A percentile compares a stretch with the other conserved stretches of the same genome.
Conservation (phyloP, 2,888 invertebrate genomes). For the Dusona sp. region DNA sequence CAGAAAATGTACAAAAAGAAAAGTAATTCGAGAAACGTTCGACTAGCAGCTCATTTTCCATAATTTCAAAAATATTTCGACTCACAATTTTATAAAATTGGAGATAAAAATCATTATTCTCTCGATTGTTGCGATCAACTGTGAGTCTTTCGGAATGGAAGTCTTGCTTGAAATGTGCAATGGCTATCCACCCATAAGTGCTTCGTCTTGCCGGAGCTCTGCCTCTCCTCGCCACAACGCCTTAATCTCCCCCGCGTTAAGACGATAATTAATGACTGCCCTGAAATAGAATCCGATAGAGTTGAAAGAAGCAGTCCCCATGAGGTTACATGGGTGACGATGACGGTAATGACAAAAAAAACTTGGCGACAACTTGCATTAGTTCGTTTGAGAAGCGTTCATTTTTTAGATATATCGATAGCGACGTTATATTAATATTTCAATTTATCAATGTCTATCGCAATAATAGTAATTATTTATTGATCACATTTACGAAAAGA, state of each 20-base stretch:
- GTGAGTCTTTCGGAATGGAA: not conserved
- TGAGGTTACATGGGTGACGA: constrained; percentile 12
- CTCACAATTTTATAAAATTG: not conserved
- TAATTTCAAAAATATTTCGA: not conserved
- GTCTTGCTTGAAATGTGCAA: not conserved
- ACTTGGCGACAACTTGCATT: not conserved
- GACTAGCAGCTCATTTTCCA: not conserved
- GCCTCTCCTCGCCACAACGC: constrained; percentile 24
- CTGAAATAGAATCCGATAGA: constrained; percentile 49
- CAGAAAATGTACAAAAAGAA: not conserved
- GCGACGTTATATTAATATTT: not conserved
- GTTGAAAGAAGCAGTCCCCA: constrained; percentile 3
- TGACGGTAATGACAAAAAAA: constrained; percentile 27
- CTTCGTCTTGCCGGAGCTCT: constrained; percentile 16
- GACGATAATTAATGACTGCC: constrained; percentile 55
- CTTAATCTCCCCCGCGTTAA: constrained; percentile 49
- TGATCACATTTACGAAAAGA: not conserved
- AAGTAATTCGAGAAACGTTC: too few relatives aligned
- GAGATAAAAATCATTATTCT: not conserved
- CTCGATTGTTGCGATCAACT: not conserved
- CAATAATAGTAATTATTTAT: not conserved
- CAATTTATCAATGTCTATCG: not conserved
- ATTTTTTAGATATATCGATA: not conserved
- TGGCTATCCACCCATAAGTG: not conserved
- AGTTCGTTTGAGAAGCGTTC: not conserved